Conservation (phyloP, 2,888 invertebrate species). For the Eudemis profundana region DNA sequence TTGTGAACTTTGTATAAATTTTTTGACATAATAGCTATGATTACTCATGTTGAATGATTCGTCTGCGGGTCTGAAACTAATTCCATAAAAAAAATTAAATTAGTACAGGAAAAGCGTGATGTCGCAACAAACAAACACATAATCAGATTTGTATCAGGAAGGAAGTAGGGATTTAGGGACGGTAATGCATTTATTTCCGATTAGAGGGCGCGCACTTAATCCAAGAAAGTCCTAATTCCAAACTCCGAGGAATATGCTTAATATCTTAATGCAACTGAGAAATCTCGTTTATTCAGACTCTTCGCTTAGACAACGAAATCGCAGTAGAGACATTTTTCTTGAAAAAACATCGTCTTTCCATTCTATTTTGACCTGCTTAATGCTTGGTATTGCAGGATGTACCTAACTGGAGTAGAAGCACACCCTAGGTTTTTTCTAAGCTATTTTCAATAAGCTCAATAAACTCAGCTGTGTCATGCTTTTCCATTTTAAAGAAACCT, state of each 20-base stretch:
- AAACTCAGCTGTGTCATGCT: too few relatives aligned
- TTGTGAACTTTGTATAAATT: too few relatives aligned
- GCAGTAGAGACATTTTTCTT: slow-evolving; percentile 16
- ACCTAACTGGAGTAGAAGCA: too few relatives aligned
- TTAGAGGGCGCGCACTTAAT: not conserved
- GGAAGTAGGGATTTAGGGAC: not conserved
- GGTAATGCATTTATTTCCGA: slow-evolving; percentile 18
- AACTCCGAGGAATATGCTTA: slow-evolving; percentile 23
- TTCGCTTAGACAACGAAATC: not conserved
- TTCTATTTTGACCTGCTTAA: too few relatives aligned
- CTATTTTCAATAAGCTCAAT: too few relatives aligned
- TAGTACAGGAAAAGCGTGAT: not conserved
- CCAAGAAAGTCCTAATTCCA: slow-evolving; percentile 13
- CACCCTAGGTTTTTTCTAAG: too few relatives aligned
- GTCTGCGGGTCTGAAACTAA: not conserved
- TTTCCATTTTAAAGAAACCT: too few relatives aligned
- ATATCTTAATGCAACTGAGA: slow-evolving; percentile 40
- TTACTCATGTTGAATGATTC: too few relatives aligned
- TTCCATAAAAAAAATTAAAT: not conserved
- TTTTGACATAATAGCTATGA: too few relatives aligned
- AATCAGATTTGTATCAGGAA: not conserved
- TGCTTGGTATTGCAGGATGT: too few relatives aligned
- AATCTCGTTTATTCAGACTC: slow-evolving; percentile 28
- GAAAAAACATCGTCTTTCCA: not conserved
- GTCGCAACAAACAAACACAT: not conserved